Conservation (phyloP, 2,113 vertebrate species). For the Thunnus maccoyii region DNA sequence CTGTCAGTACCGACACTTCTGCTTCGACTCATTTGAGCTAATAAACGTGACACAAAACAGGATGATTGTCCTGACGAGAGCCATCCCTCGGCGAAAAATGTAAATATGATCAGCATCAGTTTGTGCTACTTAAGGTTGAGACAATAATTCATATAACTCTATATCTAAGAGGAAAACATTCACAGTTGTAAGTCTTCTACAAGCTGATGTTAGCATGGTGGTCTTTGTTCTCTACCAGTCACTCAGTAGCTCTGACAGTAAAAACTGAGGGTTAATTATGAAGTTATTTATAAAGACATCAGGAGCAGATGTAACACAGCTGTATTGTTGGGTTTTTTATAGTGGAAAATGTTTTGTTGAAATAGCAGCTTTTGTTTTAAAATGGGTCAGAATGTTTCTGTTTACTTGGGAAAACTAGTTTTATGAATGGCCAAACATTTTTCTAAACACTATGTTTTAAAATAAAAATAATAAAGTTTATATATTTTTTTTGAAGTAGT, state of each 20-base stretch:
- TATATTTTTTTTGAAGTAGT: too few species aligned
- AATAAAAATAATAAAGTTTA: too few species aligned
- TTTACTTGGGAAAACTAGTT: background rate
- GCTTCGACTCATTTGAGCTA: conserved; percentile 1
- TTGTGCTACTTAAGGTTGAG: background rate
- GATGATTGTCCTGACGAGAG: background rate
- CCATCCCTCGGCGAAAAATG: background rate
- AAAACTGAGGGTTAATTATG: too few species aligned
- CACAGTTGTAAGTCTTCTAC: too few species aligned
- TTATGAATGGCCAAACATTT: background rate
- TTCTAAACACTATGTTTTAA: background rate
- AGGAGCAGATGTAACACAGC: too few species aligned
- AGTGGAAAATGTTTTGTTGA: too few species aligned
- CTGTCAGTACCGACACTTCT: background rate
- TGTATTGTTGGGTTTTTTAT: too few species aligned
- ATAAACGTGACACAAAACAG: background rate
- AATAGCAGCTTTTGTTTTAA: background rate
- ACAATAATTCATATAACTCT: background rate
- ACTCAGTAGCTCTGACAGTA: too few species aligned
- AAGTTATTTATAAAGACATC: too few species aligned
- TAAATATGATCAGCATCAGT: background rate
- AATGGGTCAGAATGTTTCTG: background rate
- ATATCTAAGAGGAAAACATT: background rate
- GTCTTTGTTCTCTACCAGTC: too few species aligned
- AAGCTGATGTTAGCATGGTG: background rate